Conservation (phyloP, 2,888 invertebrate genomes). For the Andricus quercusramuli region DNA sequence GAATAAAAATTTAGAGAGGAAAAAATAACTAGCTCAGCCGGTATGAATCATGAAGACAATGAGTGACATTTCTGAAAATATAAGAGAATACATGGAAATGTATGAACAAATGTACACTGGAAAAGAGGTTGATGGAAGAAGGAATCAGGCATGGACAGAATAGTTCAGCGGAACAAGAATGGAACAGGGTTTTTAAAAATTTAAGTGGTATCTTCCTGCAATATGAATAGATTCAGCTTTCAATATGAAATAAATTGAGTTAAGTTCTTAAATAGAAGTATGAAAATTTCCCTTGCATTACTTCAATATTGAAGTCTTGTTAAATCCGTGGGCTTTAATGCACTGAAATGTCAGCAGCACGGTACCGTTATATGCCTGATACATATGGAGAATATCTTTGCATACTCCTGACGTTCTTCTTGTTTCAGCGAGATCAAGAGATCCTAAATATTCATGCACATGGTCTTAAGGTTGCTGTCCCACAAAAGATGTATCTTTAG, state of each 20-base stretch:
- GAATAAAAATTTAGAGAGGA: not conserved
- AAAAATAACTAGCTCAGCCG: not conserved
- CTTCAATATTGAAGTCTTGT: not conserved
- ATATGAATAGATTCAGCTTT: not conserved
- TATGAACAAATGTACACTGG: not conserved
- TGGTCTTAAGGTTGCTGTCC: constrained; percentile 6
- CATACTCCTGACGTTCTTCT: constrained; percentile 32
- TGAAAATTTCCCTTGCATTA: not conserved
- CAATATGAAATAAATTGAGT: not conserved
- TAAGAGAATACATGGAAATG: not conserved
- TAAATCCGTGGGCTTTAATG: constrained; percentile 1
- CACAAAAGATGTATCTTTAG: constrained; percentile 28
- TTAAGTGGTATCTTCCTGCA: not conserved
- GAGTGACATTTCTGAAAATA: not conserved
- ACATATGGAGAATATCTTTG: constrained; percentile 36
- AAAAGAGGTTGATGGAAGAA: not conserved
- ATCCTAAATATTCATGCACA: constrained; percentile 36
- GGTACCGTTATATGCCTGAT: constrained; percentile 2
- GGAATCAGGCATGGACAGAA: not conserved
- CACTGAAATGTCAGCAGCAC: constrained; percentile 1
- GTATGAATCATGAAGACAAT: not conserved
- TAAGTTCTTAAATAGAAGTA: not conserved
- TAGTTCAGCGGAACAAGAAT: not conserved
- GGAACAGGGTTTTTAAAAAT: not conserved
- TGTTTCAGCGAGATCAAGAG: constrained; percentile 31